Percentiles rank a stretch among this genome's conserved stretches.
Conservation (phyloP, 2,797 vertebrate species). For the Hippoglossus hippoglossus region DNA sequence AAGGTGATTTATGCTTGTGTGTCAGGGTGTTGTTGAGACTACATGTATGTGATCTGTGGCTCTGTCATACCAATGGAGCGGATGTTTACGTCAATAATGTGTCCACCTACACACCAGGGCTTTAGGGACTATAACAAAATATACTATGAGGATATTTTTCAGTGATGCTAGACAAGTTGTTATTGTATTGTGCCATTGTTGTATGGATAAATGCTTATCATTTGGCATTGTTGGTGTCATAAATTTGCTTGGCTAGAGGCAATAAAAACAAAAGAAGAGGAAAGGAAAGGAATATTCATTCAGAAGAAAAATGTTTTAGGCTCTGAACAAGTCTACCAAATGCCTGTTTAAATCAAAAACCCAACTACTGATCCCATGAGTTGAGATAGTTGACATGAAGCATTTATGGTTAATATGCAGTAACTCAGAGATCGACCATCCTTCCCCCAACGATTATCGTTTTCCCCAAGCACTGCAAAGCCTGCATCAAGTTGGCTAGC, state of each 20-base stretch:
- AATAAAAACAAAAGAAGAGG: neutral
- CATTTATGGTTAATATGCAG: constrained; percentile 47
- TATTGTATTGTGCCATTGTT: neutral
- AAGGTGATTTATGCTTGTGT: constrained; percentile 1
- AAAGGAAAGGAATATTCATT: neutral
- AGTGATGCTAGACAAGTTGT: neutral
- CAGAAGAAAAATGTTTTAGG: neutral
- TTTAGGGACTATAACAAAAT: neutral
- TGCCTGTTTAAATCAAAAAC: neutral
- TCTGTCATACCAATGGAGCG: neutral
- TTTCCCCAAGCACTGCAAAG: constrained; percentile 66
- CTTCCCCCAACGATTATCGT: constrained; percentile 62
- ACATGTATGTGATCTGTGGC: neutral
- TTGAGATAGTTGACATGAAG: constrained; percentile 22
- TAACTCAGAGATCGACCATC: constrained; percentile 59
- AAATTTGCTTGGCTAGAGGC: neutral
- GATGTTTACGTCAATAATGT: neutral
- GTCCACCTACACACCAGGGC: neutral
- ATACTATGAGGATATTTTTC: neutral
- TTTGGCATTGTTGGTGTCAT: neutral
- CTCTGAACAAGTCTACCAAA: neutral
- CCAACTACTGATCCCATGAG: neutral
- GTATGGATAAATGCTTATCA: neutral
- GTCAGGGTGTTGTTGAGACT: neutral
- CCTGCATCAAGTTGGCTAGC: constrained; percentile 73